Conservation (phyloP, 1,140 invertebrate genomes). For the Cotesia vestalis region DNA sequence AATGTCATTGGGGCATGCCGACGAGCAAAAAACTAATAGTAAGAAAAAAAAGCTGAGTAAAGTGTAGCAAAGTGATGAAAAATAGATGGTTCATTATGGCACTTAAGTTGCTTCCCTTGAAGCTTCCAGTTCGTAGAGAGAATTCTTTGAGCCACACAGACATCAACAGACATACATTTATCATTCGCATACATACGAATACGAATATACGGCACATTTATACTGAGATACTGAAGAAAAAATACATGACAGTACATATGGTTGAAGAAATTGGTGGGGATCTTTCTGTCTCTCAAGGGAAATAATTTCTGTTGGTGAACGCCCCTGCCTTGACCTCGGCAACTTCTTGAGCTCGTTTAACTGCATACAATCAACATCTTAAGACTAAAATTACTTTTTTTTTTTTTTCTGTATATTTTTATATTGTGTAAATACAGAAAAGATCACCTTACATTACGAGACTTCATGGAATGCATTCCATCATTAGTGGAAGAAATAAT, state of each 20-base stretch:
- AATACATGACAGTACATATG: too few species aligned
- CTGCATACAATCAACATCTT: too few species aligned
- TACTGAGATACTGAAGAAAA: too few species aligned
- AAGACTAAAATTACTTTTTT: too few species aligned
- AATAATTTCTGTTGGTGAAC: constrained; percentile 55
- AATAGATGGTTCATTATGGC: constrained; percentile 7
- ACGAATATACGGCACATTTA: not conserved
- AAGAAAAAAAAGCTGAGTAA: constrained; percentile 2
- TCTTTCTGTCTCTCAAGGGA: constrained; percentile 35
- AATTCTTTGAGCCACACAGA: constrained; percentile 4
- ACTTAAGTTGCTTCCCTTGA: constrained; percentile 19
- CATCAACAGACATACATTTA: not conserved
- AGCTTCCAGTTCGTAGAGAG: constrained; percentile 21
- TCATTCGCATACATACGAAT: not conserved
- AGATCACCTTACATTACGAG: too few species aligned
- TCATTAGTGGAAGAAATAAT: too few species aligned
- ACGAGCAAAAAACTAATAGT: not conserved
- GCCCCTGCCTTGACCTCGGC: constrained; percentile 52
- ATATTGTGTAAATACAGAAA: too few species aligned
- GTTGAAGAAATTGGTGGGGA: constrained; percentile 21
- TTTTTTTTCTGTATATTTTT: too few species aligned
- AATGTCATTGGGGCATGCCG: not conserved
- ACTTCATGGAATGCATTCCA: too few species aligned
- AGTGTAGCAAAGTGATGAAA: too few species aligned
- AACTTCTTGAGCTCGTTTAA: constrained; percentile 43